Percentiles rank a stretch among this genome's conserved stretches.
Conservation (phyloP, 2,888 invertebrate genomes). For the Callyntrura guangdongensis region DNA sequence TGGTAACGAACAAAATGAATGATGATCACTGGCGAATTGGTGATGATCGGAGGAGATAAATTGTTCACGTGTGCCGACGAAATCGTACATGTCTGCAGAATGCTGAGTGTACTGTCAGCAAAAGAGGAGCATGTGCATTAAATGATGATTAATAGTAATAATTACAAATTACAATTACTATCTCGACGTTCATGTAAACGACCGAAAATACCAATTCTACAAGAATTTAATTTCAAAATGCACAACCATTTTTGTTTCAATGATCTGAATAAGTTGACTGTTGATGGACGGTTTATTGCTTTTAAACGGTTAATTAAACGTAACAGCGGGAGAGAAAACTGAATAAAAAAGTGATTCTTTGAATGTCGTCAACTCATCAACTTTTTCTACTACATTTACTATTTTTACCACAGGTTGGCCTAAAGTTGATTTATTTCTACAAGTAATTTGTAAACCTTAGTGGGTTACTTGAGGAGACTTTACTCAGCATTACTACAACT, state of each 20-base stretch:
- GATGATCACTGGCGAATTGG: neutral
- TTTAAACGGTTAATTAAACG: neutral
- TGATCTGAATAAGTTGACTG: neutral
- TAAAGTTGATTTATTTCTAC: neutral
- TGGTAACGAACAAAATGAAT: neutral
- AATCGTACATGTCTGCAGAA: neutral
- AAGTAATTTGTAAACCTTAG: neutral
- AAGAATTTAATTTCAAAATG: neutral
- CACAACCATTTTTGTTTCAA: neutral
- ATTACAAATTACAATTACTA: too few species aligned
- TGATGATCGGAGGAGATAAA: neutral
- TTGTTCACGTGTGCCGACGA: neutral
- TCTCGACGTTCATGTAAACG: neutral
- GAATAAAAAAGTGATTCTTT: neutral
- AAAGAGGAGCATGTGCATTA: too few species aligned
- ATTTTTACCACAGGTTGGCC: neutral
- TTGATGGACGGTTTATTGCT: conserved; percentile 24
- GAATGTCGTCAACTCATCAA: neutral
- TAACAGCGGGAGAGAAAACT: conserved; percentile 40
- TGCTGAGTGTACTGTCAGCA: neutral
- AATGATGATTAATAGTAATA: too few species aligned
- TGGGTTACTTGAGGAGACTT: neutral
- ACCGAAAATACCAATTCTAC: neutral
- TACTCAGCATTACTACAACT: too few species aligned
- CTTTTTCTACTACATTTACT: neutral